phyloP scores from a whole-genome alignment of 2,888 invertebrate species.

The Andrena minutula region DNA sequence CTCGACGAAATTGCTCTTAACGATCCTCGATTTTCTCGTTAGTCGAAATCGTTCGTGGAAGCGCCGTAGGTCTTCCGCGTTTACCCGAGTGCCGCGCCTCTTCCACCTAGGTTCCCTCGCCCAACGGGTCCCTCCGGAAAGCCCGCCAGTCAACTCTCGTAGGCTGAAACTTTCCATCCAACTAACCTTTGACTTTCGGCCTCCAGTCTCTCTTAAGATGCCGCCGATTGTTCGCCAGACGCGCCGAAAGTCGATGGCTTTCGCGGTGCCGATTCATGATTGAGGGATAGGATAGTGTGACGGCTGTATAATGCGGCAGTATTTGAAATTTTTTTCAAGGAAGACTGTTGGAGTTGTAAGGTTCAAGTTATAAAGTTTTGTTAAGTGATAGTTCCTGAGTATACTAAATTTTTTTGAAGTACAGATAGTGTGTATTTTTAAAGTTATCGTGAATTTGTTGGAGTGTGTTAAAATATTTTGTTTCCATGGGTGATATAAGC shows the following conservation, averaged over 20 bases:
- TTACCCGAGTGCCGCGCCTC: slow-evolving; percentile 45
- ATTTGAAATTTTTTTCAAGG: too few relatives aligned
- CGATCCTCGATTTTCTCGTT: slow-evolving; percentile 82
- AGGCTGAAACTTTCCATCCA: slow-evolving; percentile 42
- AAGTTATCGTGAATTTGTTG: too few relatives aligned
- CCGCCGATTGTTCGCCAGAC: too few relatives aligned
- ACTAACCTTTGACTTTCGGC: slow-evolving; percentile 14
- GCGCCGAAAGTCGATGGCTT: neutral
- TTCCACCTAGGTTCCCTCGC: slow-evolving; percentile 8
- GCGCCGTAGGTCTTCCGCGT: slow-evolving; percentile 68
- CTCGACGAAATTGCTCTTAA: slow-evolving; percentile 80
- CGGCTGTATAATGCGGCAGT: too few relatives aligned
- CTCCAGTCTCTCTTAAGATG: neutral
- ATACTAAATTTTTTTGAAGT: too few relatives aligned
- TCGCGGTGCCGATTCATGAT: slow-evolving; percentile 10
- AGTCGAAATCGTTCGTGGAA: slow-evolving; percentile 76
- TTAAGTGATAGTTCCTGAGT: too few relatives aligned
- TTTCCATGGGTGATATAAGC: too few relatives aligned
- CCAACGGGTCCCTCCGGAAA: slow-evolving; percentile 14
- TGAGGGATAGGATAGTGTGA: too few relatives aligned
- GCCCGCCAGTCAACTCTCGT: slow-evolving; percentile 22
- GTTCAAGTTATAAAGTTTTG: too few relatives aligned
- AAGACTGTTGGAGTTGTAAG: too few relatives aligned
- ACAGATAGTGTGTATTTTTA: too few relatives aligned
- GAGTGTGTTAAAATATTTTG: too few relatives aligned